phyloP scores from a whole-genome alignment of 2,113 vertebrate species.

The Aplodontia rufa region DNA sequence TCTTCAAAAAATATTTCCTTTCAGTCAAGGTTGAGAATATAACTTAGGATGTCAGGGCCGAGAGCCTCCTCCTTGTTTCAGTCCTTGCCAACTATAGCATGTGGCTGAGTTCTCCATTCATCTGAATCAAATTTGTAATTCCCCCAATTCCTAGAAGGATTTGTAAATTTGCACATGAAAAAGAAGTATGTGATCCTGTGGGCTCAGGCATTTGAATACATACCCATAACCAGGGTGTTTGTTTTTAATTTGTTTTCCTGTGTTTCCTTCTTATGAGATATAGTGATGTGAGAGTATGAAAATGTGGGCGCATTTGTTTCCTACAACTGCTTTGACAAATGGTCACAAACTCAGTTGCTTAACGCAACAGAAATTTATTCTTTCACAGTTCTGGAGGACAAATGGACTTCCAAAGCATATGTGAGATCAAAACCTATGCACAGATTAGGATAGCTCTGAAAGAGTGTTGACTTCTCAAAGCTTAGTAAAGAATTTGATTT shows the following conservation, averaged over 20 bases:
- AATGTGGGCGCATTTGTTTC: not conserved
- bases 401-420: not conserved
- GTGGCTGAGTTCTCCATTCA: not conserved
- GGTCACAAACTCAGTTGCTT: not conserved
- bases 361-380: not conserved
- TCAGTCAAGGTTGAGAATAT: not conserved
- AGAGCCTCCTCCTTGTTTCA: not conserved
- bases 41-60: not conserved
- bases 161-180: constrained; percentile 5
- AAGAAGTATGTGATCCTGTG: not conserved
- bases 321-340: not conserved
- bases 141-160: not conserved
- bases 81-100: not conserved
- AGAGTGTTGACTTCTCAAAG: not conserved
- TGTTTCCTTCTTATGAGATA: not conserved
- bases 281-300: not conserved
- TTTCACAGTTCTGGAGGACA: not conserved
- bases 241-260: not conserved
- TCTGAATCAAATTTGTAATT: not conserved
- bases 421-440: not conserved
- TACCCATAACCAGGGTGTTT: not conserved
- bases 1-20: not conserved
- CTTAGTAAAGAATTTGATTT: not conserved
- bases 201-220: not conserved
- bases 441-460: not conserved